Evolutionary conservation across 2,888 invertebrate genomes (phyloP).

Genomic region (Pseudococcus viburni): DNA sequence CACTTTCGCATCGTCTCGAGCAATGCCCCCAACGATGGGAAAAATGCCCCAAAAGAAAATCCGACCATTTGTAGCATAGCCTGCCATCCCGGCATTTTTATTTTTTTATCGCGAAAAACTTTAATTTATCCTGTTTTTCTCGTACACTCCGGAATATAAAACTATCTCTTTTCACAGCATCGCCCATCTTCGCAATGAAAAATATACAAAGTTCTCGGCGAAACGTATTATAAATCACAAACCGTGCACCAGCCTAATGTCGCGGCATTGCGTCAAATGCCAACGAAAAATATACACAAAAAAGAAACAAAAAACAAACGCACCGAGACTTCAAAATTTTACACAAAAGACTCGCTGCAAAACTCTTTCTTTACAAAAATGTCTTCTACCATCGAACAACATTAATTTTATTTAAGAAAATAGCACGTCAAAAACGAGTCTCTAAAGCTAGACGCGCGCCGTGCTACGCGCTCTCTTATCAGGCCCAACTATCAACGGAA

Average conservation of each 20-base stretch:
- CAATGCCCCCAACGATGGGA: too few relatives aligned
- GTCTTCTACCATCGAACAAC: conserved; percentile 38
- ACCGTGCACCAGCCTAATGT: conserved; percentile 43
- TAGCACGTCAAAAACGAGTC: conserved; percentile 51
- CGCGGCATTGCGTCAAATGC: conserved; percentile 38
- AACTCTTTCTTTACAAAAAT: conserved; percentile 47
- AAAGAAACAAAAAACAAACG: conserved; percentile 45
- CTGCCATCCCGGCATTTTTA: neutral
- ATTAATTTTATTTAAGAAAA: conserved; percentile 50
- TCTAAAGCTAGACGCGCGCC: conserved; percentile 5
- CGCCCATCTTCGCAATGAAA: conserved; percentile 31
- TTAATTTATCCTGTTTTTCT: conserved; percentile 40
- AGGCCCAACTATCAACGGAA: conserved; percentile 16
- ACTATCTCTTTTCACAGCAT: conserved; percentile 28
- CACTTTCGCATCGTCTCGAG: too few relatives aligned
- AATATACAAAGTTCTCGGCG: conserved; percentile 12
- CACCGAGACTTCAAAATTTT: conserved; percentile 39
- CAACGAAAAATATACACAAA: conserved; percentile 22
- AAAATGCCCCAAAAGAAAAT: neutral
- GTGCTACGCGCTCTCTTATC: neutral
- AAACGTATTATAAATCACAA: conserved; percentile 36
- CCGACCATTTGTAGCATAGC: neutral
- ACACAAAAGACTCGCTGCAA: conserved; percentile 31
- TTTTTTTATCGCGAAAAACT: conserved; percentile 33
- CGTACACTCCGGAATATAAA: conserved; percentile 29